These are phyloP conservation scores for Poeciliopsis presidionis DNA, from an alignment of 2,797 vertebrate species.

Conservation along the genomic window DNA sequence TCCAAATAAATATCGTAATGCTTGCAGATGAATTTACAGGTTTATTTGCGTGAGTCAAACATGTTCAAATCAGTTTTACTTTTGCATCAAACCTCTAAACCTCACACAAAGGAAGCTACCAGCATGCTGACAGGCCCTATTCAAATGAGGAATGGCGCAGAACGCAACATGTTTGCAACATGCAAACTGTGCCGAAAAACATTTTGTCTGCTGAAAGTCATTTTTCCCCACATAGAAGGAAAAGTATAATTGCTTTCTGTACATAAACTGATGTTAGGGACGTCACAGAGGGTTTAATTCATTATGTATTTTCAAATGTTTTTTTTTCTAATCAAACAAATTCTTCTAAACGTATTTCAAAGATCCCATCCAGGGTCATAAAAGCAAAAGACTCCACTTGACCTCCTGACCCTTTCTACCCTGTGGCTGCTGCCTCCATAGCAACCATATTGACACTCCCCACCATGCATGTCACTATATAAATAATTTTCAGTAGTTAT, in stretches of 20 bases:
- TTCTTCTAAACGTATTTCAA: neutral
- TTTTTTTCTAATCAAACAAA: neutral
- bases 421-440: conserved; percentile 24
- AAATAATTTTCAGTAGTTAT: conserved; percentile 55
- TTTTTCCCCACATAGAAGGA: neutral
- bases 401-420: conserved; percentile 18
- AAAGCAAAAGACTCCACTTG: neutral
- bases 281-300: neutral
- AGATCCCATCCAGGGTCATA: neutral
- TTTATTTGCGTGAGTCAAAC: neutral
- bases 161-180: neutral
- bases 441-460: conserved; percentile 5
- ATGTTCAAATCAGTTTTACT: neutral
- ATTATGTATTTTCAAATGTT: neutral
- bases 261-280: neutral
- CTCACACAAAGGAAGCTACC: neutral
- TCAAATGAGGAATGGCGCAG: neutral
- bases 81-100: neutral
- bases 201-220: neutral
- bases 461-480: conserved; percentile 29
- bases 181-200: neutral
- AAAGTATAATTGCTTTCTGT: neutral
- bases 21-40: neutral
- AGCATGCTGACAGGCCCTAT: neutral
- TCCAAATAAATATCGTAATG: neutral